Base-by-base conservation (phyloP, 2,888 invertebrate genomes). In the Pseudoips prasinana region DNA sequence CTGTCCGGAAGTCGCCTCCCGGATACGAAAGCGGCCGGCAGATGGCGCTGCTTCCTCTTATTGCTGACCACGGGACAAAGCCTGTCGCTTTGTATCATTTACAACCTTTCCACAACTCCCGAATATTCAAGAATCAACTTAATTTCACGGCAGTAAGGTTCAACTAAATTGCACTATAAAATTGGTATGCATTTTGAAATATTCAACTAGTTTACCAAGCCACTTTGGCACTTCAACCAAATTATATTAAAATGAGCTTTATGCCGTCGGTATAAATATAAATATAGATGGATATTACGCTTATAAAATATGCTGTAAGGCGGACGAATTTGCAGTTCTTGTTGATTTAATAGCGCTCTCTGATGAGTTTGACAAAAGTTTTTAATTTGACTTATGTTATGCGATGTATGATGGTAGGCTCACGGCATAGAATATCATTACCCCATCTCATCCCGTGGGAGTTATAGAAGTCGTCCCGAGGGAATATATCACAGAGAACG, bases 31-130 rank as follows among this genome's bases (percentile, higher is more conserved):
- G 65, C 73, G 65, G 71, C 66, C 74, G 64, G 61, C 85, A 85
- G 82, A 82, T 85, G 85, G 74, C 80, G 73, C 66, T 55, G 64
- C 64, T 70, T 84, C 77, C 82, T 85, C 82, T 85, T 83, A 83
- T 84, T 84, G 76, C 77, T 79, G 79, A 82, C 80, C 83, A 64
- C 73, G 64, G 64, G 65, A 78, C 79, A 82, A 77, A 81, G 80
- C 78, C 77, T 64, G 68, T 55, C 69, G 66, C 66, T 73, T 73
- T 69, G 64, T 59, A 62, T 54, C 55, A 53, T 52, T 39, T 37
- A 56, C 69, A 58, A 60, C 25, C 24, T 30, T 6, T 7, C 10
- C 14, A 8, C 4, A 4, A n/a, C n/a, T 0, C 0, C 2, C 17
- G 2, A 18, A 11, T 33, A 38, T 6, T 7, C 35, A 0, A 71